Evolutionary conservation across 2,888 invertebrate genomes (phyloP), one percentile per base, ranked within the genome.

Genomic region (Dryocosmus kuriphilus): DNA sequence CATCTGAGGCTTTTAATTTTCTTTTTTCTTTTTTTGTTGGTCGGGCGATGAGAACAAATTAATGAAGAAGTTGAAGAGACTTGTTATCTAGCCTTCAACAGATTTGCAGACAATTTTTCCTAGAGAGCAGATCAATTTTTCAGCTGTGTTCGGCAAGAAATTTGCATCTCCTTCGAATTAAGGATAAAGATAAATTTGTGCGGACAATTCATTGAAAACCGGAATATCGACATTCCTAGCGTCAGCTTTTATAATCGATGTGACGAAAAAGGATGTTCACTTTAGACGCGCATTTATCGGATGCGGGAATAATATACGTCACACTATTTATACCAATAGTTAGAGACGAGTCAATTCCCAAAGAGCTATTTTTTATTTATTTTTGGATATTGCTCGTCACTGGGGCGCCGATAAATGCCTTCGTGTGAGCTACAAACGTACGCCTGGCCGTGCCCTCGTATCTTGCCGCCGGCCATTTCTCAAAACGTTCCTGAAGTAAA

Each of bases 401-500:
- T 79, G 80, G 79, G 84, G 85, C 82, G 84, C 79, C 85, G 85
- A 86, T 86, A 86, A 86, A 86, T 83, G 86, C 84, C 84, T 86
- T 86, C 82, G 85, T 86, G 85, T 85, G 83, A 82, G 80, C 83
- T 80, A 78, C 82, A 75, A 82, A 82, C 82, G 81, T 79, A 77
- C 78, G 79, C 74, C 76, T 81, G 84, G 77, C 79, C 77, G 78
- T 82, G 85, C 84, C 81, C 84, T 84, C 81, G 83, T 85, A 88
- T 86, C 86, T 86, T 82, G 84, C 79, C 81, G 84, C 83, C 85
- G 84, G 87, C 86, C 89, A 87, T 89, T 88, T 89, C 86, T 89
- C 89, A 88, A 89, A 88, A 86, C 81, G 85, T 84, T 85, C 85
- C 82, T 84, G 87, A 86, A 88, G 89, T 89, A 90, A 89, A 89